Evolutionary conservation across 1,140 invertebrate genomes (phyloP).

Genomic region (Zaprionus davidi): DNA sequence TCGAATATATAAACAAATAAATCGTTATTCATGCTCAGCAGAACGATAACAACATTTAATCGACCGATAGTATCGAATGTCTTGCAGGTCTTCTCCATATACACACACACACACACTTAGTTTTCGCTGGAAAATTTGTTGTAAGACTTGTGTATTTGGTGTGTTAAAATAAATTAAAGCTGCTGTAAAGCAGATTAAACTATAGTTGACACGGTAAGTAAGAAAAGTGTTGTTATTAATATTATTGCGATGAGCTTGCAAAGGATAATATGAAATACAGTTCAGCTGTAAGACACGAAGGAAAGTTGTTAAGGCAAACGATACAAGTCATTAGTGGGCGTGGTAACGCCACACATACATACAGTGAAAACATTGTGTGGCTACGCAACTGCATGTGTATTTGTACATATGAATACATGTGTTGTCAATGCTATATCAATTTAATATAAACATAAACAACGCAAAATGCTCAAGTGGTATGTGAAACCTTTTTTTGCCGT

Average conservation of each 20-base stretch:
- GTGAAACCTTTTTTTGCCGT: neutral
- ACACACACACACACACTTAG: constrained; percentile 44
- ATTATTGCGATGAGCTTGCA: neutral
- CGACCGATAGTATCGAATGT: neutral
- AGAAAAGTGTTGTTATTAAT: neutral
- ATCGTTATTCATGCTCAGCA: neutral
- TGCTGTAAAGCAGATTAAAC: constrained; percentile 66
- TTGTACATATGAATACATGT: neutral
- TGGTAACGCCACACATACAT: constrained; percentile 35
- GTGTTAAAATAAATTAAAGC: constrained; percentile 56
- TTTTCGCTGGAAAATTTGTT: constrained; percentile 54
- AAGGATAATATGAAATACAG: constrained; percentile 12
- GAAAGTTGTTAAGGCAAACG: constrained; percentile 23
- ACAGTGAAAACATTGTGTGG: neutral
- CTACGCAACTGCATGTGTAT: neutral
- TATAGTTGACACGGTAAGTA: constrained; percentile 64
- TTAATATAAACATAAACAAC: constrained; percentile 1
- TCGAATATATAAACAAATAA: neutral
- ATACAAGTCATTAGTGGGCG: constrained; percentile 33
- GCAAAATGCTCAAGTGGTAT: neutral
- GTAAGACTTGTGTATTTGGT: constrained; percentile 45
- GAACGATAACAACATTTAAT: neutral
- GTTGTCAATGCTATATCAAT: neutral
- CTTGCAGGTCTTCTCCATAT: constrained; percentile 24
- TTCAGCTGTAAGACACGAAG: constrained; percentile 11